Conservation (phyloP, 1,140 invertebrate genomes). For the Camponotus vicinus region DNA sequence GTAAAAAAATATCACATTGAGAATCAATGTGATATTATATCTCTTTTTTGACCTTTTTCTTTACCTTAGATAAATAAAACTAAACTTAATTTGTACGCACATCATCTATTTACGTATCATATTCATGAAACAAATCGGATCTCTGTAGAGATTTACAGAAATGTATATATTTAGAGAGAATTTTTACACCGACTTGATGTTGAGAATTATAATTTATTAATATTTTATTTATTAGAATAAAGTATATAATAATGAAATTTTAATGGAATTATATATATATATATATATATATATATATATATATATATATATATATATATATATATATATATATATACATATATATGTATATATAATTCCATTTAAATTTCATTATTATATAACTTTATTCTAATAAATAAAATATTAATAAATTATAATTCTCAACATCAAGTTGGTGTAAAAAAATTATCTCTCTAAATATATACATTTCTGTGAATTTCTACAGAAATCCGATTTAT, state of each 20-base stretch:
- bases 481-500: not conserved
- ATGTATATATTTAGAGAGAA: not conserved
- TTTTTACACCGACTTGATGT: no score
- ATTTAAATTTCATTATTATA: not conserved
- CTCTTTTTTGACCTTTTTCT: not conserved
- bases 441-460: not conserved
- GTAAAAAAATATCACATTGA: no score
- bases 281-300: no score
- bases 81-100: not conserved
- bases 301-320: no score
- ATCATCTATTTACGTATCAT: not conserved
- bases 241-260: no score
- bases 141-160: not conserved
- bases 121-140: conserved; percentile 11
- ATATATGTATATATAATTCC: not conserved
- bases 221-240: not conserved
- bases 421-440: no score
- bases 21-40: not conserved
- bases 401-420: no score
- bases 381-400: not conserved
- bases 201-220: no score
- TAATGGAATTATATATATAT: not conserved
- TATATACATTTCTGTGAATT: not conserved
- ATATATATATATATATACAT: no score
- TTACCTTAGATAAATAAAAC: not conserved